A percentile compares a stretch with the other conserved stretches of the same genome.
Conservation (phyloP, 2,113 vertebrate species). For the Macquaria australasica region DNA sequence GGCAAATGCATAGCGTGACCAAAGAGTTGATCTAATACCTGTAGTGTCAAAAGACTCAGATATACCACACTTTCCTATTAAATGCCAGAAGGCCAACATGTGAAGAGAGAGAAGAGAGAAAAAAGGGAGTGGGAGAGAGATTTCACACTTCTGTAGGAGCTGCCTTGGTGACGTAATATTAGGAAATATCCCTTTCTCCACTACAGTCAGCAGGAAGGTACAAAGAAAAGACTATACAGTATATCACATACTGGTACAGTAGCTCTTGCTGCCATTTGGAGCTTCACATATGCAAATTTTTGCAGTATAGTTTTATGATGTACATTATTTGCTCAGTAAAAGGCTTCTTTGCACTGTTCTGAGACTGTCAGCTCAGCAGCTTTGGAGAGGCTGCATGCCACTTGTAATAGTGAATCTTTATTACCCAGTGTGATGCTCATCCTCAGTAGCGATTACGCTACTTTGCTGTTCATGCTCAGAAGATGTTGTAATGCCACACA, state of each 20-base stretch:
- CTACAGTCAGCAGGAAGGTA: slow-evolving; percentile 35
- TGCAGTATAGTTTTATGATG: slow-evolving; percentile 47
- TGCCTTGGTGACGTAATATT: slow-evolving; percentile 54
- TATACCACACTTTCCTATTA: slow-evolving; percentile 25
- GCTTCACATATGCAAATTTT: slow-evolving; percentile 45
- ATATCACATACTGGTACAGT: background rate
- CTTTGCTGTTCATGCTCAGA: slow-evolving; percentile 30
- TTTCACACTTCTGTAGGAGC: slow-evolving; percentile 57
- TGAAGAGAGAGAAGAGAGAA: background rate
- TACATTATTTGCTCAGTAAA: slow-evolving; percentile 37
- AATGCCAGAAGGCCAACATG: slow-evolving; percentile 21
- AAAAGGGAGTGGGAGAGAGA: slow-evolving; percentile 32
- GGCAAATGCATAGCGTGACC: background rate
- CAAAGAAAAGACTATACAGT: background rate
- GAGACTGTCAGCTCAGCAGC: slow-evolving; percentile 32
- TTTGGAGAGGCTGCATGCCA: background rate
- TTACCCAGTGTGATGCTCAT: slow-evolving; percentile 1
- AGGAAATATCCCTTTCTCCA: slow-evolving; percentile 58
- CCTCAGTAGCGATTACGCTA: background rate
- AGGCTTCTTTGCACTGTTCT: background rate
- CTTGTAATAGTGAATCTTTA: slow-evolving; percentile 3
- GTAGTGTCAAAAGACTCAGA: background rate
- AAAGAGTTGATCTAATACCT: slow-evolving; percentile 18
- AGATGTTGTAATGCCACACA: background rate
- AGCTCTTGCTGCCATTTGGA: background rate